Conservation (phyloP, 2,888 invertebrate genomes). For the Eulithis testata region DNA sequence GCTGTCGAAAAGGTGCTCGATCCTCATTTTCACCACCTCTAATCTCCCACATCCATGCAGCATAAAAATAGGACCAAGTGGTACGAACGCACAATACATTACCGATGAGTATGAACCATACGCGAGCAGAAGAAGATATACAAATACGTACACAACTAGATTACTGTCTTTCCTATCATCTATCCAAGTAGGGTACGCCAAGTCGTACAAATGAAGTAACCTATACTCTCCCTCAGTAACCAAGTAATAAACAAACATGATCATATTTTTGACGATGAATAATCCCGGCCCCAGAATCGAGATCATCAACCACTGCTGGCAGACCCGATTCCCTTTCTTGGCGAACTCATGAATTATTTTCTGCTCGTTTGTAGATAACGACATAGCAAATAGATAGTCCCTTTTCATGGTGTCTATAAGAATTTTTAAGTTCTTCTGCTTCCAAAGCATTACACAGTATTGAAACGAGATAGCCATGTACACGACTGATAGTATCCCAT, state of each 20-base stretch:
- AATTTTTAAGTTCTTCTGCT: slow-evolving; percentile 41
- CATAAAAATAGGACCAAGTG: slow-evolving; percentile 60
- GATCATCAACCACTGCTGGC: slow-evolving; percentile 50
- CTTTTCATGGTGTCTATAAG: slow-evolving; percentile 50
- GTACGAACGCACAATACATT: slow-evolving; percentile 53
- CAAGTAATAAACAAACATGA: slow-evolving; percentile 43
- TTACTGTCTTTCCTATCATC: slow-evolving; percentile 45
- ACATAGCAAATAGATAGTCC: slow-evolving; percentile 47
- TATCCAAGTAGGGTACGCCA: slow-evolving; percentile 48
- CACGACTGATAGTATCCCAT: slow-evolving; percentile 33
- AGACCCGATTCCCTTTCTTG: slow-evolving; percentile 43
- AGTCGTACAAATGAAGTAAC: slow-evolving; percentile 46
- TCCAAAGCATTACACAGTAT: slow-evolving; percentile 41
- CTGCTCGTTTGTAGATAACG: slow-evolving; percentile 43
- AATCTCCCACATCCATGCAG: slow-evolving; percentile 62
- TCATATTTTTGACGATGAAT: slow-evolving; percentile 45
- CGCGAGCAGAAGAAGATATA: slow-evolving; percentile 29
- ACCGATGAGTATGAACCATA: slow-evolving; percentile 42
- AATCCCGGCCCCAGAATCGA: fast-evolving
- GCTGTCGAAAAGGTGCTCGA: slow-evolving; percentile 48
- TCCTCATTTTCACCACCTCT: slow-evolving; percentile 49
- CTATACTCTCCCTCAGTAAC: slow-evolving; percentile 41
- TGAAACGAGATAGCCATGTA: slow-evolving; percentile 30
- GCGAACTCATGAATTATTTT: slow-evolving; percentile 46
- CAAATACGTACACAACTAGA: slow-evolving; percentile 36